These are phyloP conservation scores for Brenthis ino DNA, from an alignment of 2,888 invertebrate genomes.

Conservation along the genomic window DNA sequence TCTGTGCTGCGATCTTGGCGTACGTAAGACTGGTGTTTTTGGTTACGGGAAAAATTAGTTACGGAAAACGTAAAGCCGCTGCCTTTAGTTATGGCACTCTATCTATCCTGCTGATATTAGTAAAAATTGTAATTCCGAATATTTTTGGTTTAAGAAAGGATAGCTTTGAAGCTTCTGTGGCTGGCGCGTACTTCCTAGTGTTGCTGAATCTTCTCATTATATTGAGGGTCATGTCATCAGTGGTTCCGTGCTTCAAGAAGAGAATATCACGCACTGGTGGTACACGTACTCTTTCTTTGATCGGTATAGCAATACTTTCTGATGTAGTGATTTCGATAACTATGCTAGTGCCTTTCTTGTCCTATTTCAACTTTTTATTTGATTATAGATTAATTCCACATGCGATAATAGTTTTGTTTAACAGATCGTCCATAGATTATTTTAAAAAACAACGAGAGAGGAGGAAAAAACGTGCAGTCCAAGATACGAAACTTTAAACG, in stretches of 20 bases:
- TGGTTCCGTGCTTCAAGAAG: conserved; percentile 29
- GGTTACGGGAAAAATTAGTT: conserved; percentile 36
- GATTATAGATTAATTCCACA: conserved; percentile 33
- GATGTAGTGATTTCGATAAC: conserved; percentile 29
- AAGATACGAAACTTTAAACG: background rate
- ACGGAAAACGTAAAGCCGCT: conserved; percentile 35
- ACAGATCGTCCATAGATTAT: conserved; percentile 38
- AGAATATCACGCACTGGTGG: conserved; percentile 24
- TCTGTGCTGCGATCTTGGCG: conserved; percentile 38
- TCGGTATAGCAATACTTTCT: conserved; percentile 38
- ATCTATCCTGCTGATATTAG: conserved; percentile 18
- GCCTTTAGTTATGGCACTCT: conserved; percentile 30
- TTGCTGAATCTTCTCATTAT: conserved; percentile 32
- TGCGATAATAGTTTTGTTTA: conserved; percentile 37
- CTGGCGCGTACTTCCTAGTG: conserved; percentile 29
- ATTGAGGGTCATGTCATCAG: conserved; percentile 27
- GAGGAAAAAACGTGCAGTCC: conserved; percentile 13
- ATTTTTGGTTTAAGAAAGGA: conserved; percentile 2
- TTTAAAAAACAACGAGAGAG: conserved; percentile 32
- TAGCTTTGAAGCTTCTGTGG: background rate
- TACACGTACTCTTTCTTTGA: conserved; percentile 18
- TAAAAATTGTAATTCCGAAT: conserved; percentile 18
- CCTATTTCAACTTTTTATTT: conserved; percentile 3
- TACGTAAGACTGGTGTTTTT: conserved; percentile 39
- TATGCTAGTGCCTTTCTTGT: background rate